Percentiles rank a stretch among this genome's conserved stretches.
Evolutionary conservation across 2,113 vertebrate genomes (phyloP).

Genomic region (Felis catus): DNA sequence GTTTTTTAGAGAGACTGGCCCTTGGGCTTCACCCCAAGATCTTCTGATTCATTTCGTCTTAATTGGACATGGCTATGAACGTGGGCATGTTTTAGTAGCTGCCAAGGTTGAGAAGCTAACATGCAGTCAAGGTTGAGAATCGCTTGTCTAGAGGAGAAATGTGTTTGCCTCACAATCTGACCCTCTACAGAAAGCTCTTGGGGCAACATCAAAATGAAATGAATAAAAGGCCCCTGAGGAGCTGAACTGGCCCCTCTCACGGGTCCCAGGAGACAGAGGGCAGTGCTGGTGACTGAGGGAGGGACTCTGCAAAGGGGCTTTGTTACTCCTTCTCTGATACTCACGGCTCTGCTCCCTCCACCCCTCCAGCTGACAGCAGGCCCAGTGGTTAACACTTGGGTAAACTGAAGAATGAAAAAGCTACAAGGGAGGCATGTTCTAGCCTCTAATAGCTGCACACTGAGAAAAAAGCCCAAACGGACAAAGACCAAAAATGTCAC

Average conservation of each 20-base stretch:
- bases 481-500: not conserved
- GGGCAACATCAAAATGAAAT: not conserved
- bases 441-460: not conserved
- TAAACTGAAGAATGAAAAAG: not conserved
- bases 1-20: not conserved
- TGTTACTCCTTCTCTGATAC: not conserved
- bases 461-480: not conserved
- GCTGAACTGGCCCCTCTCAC: not conserved
- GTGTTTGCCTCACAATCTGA: not conserved
- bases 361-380: not conserved
- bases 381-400: not conserved
- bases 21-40: not conserved
- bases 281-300: too few relatives aligned
- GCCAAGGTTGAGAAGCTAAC: not conserved
- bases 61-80: not conserved
- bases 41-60: not conserved
- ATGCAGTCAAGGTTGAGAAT: not conserved
- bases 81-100: not conserved
- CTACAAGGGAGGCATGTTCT: not conserved
- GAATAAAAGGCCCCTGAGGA: not conserved
- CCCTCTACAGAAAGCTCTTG: not conserved
- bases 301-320: not conserved
- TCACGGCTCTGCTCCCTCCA: not conserved
- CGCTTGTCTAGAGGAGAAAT: not conserved
- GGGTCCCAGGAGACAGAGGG: not conserved